phyloP scores from a whole-genome alignment of 2,113 vertebrate species.

The Agapornis roseicollis region DNA sequence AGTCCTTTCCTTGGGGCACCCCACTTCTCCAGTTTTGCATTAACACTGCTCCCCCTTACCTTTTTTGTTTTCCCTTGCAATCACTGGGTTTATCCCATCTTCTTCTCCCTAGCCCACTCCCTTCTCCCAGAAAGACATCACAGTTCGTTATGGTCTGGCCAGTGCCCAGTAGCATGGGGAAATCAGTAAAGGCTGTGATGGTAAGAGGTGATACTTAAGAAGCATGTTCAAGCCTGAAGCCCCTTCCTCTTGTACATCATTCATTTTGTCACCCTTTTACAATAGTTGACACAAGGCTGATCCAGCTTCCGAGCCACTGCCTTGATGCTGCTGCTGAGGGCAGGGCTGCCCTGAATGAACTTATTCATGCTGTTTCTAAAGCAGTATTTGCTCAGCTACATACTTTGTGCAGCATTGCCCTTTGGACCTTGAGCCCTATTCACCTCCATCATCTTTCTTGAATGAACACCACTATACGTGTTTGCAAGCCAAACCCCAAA shows the following conservation, averaged over 20 bases:
- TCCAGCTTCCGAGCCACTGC: not conserved
- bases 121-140: not conserved
- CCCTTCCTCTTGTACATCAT: not conserved
- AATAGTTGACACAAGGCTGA: not conserved
- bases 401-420: not conserved
- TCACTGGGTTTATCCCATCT: not conserved
- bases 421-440: not conserved
- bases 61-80: not conserved
- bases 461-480: not conserved
- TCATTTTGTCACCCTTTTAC: not conserved
- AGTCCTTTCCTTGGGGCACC: not conserved
- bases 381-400: not conserved
- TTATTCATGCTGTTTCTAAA: not conserved
- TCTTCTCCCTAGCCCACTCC: not conserved
- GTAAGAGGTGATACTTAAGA: not conserved
- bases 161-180: accelerated
- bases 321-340: not conserved
- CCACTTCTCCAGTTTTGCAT: not conserved
- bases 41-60: not conserved
- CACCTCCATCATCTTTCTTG: not conserved
- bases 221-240: not conserved
- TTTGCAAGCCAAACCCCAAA: not conserved
- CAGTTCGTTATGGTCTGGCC: accelerated
- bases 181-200: not conserved
- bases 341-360: not conserved